A percentile compares a stretch with the other conserved stretches of the same genome.
Evolutionary conservation across 1,140 invertebrate genomes (phyloP).

Genomic region (Oppia nitens): DNA sequence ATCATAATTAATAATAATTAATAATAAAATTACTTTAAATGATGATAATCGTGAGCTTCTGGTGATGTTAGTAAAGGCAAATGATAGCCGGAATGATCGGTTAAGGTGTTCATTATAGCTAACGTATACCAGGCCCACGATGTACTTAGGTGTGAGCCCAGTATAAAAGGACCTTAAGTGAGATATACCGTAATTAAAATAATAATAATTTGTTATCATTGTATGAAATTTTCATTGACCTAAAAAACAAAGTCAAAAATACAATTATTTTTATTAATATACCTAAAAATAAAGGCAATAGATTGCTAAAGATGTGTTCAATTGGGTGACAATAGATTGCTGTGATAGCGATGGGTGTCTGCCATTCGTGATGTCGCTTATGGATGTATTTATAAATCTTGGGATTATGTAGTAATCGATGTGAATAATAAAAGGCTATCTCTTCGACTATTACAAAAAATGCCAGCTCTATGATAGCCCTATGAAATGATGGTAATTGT

Average conservation of each 20-base stretch:
- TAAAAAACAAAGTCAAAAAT: too few species aligned
- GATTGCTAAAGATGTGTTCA: slow-evolving; percentile 63
- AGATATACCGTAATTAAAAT: background rate
- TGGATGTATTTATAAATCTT: slow-evolving; percentile 62
- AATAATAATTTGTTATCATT: background rate
- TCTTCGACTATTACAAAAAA: slow-evolving; percentile 51
- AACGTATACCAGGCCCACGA: slow-evolving; percentile 28
- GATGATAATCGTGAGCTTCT: slow-evolving; percentile 31
- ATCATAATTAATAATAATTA: background rate
- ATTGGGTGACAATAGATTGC: slow-evolving; percentile 70
- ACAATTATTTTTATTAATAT: background rate
- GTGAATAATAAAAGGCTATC: slow-evolving; percentile 67
- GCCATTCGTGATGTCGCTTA: slow-evolving; percentile 70
- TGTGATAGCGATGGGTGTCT: slow-evolving; percentile 57
- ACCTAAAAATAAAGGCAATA: slow-evolving; percentile 53
- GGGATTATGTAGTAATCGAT: slow-evolving; percentile 53
- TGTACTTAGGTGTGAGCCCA: slow-evolving; percentile 26
- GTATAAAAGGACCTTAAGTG: slow-evolving; percentile 22
- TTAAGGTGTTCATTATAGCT: slow-evolving; percentile 27
- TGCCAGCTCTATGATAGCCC: slow-evolving; percentile 9
- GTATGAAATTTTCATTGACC: too few species aligned
- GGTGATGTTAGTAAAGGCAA: slow-evolving; percentile 29
- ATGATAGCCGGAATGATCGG: slow-evolving; percentile 30
- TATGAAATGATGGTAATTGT: background rate
- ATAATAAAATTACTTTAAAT: slow-evolving; percentile 20